Base-by-base conservation (phyloP, 1,140 invertebrate species). In the Cotesia typhae region DNA sequence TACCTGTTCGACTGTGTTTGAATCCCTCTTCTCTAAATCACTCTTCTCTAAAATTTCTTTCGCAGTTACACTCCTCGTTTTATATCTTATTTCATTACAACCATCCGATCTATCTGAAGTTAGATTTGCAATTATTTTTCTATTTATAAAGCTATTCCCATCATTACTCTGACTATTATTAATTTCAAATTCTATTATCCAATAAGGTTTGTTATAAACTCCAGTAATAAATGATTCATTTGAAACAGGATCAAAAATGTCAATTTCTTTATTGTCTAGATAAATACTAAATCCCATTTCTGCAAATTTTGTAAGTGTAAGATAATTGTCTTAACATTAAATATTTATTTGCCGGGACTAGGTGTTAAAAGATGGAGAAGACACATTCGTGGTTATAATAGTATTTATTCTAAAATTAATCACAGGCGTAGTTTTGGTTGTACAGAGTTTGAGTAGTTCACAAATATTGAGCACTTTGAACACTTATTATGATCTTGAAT, bases 141-240 rank as follows among this genome's bases (percentile, higher is more conserved):
- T 52, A 10, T 51, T 17, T 35, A 36, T 60, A 60, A 10, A 10
- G 41, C 4, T n/a, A 12, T 12, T 55, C 12, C 53, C 36, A 67
- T 71, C 53, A 52, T 63, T 63, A 20, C 10, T 55, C 14, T 67
- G 47, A 28, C 55, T 20, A 47, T 57, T 69, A 57, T 67, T 68
- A 52, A 75, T 41, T 51, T 72, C 66, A 35, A 72, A 12, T 57
- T 68, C 59, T 7, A 76, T 60, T 3, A 71, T 72, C 72, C 76
- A 77, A 72, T 55, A 73, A 17, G 74, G 74, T 55, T 72, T 67
- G 41, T 71, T 59, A 14, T 77, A 72, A 4, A 66, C 63, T 4
- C 74, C 74, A 2, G 59, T 55, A 10, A 70, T n/a, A 57, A 71
- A 47, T 5, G 41, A 47, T 69, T 68, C 67, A 3, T 73, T 73